A percentile compares a stretch with the other conserved stretches of the same genome.
Evolutionary conservation across 2,797 vertebrate genomes (phyloP).

Genomic region (Poeciliopsis gracilis): DNA sequence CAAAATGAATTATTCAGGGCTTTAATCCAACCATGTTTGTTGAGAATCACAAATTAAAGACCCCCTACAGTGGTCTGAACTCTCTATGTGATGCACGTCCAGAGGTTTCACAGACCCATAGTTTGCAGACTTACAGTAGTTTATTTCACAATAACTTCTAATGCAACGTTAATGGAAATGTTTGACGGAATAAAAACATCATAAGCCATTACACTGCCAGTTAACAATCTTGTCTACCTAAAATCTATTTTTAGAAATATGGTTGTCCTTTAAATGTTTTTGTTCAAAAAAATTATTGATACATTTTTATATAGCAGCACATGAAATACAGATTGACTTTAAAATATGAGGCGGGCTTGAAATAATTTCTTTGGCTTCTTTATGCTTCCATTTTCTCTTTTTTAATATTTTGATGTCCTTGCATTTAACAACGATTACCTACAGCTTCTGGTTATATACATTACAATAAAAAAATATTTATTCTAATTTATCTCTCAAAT

Average conservation of each 20-base stretch:
- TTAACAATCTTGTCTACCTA: conserved; percentile 1
- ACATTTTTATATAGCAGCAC: neutral
- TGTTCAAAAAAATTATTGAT: neutral
- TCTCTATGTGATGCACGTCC: conserved; percentile 25
- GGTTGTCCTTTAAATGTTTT: neutral
- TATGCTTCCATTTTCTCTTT: neutral
- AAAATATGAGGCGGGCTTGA: neutral
- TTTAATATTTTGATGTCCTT: neutral
- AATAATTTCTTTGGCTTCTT: neutral
- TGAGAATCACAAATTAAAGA: conserved; percentile 43
- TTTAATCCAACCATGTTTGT: conserved; percentile 37
- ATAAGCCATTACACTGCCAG: neutral
- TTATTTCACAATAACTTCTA: neutral
- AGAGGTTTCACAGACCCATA: conserved; percentile 15
- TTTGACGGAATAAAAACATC: neutral
- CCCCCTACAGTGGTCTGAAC: conserved; percentile 31
- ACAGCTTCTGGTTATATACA: neutral
- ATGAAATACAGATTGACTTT: neutral
- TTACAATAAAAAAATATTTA: neutral
- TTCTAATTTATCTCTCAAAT: neutral
- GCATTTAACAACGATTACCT: neutral
- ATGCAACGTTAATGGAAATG: neutral
- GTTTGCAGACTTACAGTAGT: conserved; percentile 5
- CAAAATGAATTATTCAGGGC: conserved; percentile 30
- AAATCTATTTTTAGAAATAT: neutral